These are phyloP conservation scores for Gymnoscelis rufifasciata DNA, from an alignment of 2,888 invertebrate genomes.

Conservation along the genomic window DNA sequence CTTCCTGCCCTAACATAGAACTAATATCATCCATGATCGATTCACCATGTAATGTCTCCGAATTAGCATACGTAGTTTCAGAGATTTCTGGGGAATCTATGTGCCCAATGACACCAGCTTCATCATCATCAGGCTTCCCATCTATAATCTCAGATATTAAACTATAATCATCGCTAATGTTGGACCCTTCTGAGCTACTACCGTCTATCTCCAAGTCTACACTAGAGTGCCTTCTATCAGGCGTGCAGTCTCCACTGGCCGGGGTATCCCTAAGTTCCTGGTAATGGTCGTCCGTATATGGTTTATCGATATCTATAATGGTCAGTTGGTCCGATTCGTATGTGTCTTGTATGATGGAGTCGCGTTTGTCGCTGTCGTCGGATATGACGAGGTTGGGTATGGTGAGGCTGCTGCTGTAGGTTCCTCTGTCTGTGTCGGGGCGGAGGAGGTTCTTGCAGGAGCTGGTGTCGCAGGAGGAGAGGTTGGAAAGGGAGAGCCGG, in stretches of 20 bases:
- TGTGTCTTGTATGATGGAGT: slow-evolving; percentile 70
- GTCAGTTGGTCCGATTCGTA: slow-evolving; percentile 82
- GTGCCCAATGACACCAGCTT: slow-evolving; percentile 82
- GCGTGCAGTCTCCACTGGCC: slow-evolving; percentile 62
- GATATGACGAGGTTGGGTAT: slow-evolving; percentile 74
- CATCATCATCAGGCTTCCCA: slow-evolving; percentile 67
- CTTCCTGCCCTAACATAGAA: slow-evolving; percentile 85
- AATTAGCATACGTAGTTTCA: slow-evolving; percentile 83
- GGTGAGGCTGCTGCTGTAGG: slow-evolving; percentile 66
- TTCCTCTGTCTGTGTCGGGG: slow-evolving; percentile 53
- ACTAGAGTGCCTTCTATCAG: slow-evolving; percentile 63
- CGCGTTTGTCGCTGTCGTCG: slow-evolving; percentile 67
- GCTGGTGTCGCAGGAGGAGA: slow-evolving; percentile 70
- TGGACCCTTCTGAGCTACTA: slow-evolving; percentile 81
- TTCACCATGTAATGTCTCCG: slow-evolving; percentile 87
- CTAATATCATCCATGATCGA: slow-evolving; percentile 89
- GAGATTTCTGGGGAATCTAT: slow-evolving; percentile 91
- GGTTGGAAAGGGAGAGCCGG: slow-evolving; percentile 62
- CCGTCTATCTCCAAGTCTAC: slow-evolving; percentile 74
- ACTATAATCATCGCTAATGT: slow-evolving; percentile 85
- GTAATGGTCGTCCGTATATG: slow-evolving; percentile 72
- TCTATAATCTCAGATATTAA: slow-evolving; percentile 84
- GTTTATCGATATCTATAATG: slow-evolving; percentile 82
- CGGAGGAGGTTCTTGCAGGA: slow-evolving; percentile 68
- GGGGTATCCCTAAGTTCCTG: slow-evolving; percentile 56